Evolutionary conservation across 2,113 vertebrate genomes (phyloP).

Genomic region (Pteruthius melanotis): DNA sequence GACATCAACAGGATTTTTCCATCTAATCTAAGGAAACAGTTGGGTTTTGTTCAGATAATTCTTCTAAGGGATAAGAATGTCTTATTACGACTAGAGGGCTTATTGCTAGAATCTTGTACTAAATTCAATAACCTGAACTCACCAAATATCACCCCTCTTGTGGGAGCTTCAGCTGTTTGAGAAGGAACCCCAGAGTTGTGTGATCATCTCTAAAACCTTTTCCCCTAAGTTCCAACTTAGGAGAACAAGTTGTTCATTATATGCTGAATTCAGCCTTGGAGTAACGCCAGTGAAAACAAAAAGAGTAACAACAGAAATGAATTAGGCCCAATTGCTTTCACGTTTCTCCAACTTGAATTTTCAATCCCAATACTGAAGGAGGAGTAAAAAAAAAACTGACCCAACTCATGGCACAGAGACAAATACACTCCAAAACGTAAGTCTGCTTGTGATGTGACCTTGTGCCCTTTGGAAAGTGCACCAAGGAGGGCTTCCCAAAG

Average conservation of each 20-base stretch:
- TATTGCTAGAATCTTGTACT: neutral
- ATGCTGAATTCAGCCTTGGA: slow-evolving; percentile 47
- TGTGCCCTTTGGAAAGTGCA: neutral
- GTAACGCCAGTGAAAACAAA: slow-evolving; percentile 58
- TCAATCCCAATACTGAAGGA: slow-evolving; percentile 10
- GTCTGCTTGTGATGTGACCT: neutral
- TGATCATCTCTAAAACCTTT: slow-evolving; percentile 51
- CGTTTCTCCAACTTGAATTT: slow-evolving; percentile 42
- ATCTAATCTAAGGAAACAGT: neutral
- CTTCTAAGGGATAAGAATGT: slow-evolving; percentile 34
- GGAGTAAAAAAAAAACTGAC: neutral
- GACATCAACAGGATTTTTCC: neutral
- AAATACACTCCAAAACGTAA: neutral
- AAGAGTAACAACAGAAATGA: slow-evolving; percentile 50
- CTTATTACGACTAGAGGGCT: slow-evolving; percentile 18
- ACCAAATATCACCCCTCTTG: neutral
- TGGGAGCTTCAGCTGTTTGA: slow-evolving; percentile 1
- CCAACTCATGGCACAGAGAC: neutral
- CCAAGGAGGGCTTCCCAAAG: neutral
- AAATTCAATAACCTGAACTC: neutral
- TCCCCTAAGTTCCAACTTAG: slow-evolving; percentile 3
- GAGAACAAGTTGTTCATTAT: slow-evolving; percentile 54
- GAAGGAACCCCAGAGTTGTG: slow-evolving; percentile 1
- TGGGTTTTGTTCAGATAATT: slow-evolving; percentile 43
- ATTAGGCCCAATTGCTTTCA: slow-evolving; percentile 61